A percentile compares a stretch with the other conserved stretches of the same genome.
These are phyloP conservation scores for Albula goreensis DNA, from an alignment of 2,113 vertebrate genomes.

Conservation along the genomic window DNA sequence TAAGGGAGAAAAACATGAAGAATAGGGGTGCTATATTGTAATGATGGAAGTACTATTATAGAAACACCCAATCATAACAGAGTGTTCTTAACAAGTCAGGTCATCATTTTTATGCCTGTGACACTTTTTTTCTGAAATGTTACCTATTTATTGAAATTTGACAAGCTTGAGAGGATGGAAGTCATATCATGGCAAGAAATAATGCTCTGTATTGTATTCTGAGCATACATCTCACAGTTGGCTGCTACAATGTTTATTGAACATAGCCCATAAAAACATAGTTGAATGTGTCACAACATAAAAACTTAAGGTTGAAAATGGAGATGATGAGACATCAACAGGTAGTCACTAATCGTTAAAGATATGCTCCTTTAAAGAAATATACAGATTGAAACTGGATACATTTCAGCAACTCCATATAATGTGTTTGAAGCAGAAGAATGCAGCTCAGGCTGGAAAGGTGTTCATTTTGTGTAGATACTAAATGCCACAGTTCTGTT, in stretches of 20 bases:
- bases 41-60: too few relatives aligned
- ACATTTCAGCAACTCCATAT: neutral
- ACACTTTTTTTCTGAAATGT: neutral
- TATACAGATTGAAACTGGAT: neutral
- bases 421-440: neutral
- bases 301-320: neutral
- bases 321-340: neutral
- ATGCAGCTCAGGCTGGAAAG: neutral
- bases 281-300: neutral
- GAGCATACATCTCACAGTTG: neutral
- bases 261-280: neutral
- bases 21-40: too few relatives aligned
- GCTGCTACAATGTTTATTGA: neutral
- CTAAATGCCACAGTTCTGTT: neutral
- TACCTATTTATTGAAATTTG: neutral
- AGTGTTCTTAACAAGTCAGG: neutral
- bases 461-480: neutral
- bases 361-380: neutral
- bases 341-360: neutral
- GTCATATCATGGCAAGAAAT: neutral
- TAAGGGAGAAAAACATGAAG: too few relatives aligned
- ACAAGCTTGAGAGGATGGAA: neutral
- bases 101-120: neutral
- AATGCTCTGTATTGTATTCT: neutral
- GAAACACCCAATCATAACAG: neutral